Percentiles rank a stretch among this genome's conserved stretches.
Evolutionary conservation across 2,797 vertebrate genomes (phyloP).

Genomic region (Sebastes steindachneri): DNA sequence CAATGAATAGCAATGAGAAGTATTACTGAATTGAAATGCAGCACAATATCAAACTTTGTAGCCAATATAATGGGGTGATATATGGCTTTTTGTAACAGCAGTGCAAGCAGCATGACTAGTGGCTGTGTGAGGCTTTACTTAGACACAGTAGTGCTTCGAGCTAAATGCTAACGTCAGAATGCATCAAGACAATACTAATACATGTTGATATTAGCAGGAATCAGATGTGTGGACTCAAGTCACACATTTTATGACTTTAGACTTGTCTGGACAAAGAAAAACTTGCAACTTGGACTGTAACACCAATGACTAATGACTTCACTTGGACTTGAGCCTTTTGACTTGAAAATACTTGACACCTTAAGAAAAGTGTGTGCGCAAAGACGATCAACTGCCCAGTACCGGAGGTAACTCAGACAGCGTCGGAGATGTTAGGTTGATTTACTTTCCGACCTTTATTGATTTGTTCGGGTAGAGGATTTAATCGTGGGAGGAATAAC

Average conservation of each 20-base stretch:
- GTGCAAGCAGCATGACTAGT: no score
- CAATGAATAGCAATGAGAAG: conserved; percentile 38
- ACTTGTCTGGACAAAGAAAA: no score
- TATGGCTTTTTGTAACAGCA: not conserved
- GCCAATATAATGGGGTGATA: not conserved
- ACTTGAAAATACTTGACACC: not conserved
- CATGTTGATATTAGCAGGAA: not conserved
- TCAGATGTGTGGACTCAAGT: not conserved
- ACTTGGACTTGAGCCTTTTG: not conserved
- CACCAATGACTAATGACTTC: not conserved
- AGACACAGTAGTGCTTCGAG: not conserved
- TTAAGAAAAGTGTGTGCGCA: not conserved
- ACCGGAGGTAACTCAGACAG: not conserved
- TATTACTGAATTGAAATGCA: conserved; percentile 6
- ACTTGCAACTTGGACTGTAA: not conserved
- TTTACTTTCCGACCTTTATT: not conserved
- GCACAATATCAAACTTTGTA: not conserved
- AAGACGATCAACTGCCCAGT: not conserved
- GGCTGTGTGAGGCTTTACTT: not conserved
- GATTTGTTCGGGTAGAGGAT: not conserved
- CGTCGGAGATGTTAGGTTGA: not conserved
- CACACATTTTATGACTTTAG: no score
- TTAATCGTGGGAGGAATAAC: not conserved
- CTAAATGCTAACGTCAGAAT: not conserved
- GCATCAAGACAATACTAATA: not conserved